phyloP scores from a whole-genome alignment of 2,888 invertebrate species.

The Petrophora chlorosata region DNA sequence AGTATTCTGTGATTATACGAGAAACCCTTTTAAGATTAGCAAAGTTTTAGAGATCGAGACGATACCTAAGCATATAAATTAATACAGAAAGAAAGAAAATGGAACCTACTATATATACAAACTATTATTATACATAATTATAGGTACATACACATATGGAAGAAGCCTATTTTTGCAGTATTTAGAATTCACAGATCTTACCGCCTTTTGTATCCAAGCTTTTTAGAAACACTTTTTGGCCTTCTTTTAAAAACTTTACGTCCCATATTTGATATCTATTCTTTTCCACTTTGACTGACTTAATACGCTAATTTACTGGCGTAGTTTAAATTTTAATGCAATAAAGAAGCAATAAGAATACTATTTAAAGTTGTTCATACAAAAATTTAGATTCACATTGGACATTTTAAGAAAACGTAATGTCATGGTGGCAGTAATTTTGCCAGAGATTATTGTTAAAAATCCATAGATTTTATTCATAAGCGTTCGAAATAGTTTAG shows the following conservation, averaged over 20 bases:
- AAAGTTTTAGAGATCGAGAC: too few species aligned
- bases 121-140: too few species aligned
- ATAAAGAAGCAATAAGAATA: constrained; percentile 7
- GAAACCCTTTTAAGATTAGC: too few species aligned
- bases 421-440: neutral
- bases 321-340: constrained; percentile 11
- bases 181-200: too few species aligned
- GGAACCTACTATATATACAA: too few species aligned
- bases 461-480: too few species aligned
- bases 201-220: constrained; percentile 71
- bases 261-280: constrained; percentile 75
- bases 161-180: too few species aligned
- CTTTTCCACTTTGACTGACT: constrained; percentile 70
- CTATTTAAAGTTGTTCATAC: constrained; percentile 21
- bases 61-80: too few species aligned
- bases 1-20: too few species aligned
- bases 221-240: constrained; percentile 70
- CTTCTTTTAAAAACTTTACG: constrained; percentile 67
- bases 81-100: too few species aligned
- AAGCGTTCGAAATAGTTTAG: too few species aligned
- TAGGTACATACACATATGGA: too few species aligned
- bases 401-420: constrained; percentile 12
- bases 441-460: neutral
- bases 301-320: constrained; percentile 39
- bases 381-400: constrained; percentile 37